phyloP scores from a whole-genome alignment of 2,113 vertebrate genomes.

The Chaetops frenatus region DNA sequence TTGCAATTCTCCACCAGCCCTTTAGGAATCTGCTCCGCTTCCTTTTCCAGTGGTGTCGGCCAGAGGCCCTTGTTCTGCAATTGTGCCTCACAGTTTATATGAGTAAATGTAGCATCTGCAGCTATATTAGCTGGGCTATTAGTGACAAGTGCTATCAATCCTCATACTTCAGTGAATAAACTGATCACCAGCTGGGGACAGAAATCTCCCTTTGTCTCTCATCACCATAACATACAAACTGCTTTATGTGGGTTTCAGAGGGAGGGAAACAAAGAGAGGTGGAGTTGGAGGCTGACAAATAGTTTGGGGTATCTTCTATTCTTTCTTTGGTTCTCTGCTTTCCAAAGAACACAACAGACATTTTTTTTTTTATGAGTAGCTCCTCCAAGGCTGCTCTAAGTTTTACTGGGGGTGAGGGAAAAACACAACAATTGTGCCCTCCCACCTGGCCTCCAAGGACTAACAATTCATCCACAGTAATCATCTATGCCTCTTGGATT shows the following conservation, averaged over 20 bases:
- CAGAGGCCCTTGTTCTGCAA: slow-evolving; percentile 21
- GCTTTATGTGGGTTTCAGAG: neutral
- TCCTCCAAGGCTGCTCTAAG: neutral
- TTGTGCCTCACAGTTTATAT: neutral
- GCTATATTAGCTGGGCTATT: slow-evolving; percentile 34
- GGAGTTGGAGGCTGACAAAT: neutral
- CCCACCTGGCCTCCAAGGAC: neutral
- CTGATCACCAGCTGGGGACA: slow-evolving; percentile 19
- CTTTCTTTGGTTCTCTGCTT: neutral
- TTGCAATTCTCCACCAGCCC: neutral
- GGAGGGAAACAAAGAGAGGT: neutral
- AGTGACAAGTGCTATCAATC: slow-evolving; percentile 52
- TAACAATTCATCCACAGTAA: slow-evolving; percentile 8
- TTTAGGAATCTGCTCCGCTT: neutral
- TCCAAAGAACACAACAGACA: neutral
- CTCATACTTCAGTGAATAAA: slow-evolving; percentile 30
- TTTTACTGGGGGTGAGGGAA: neutral
- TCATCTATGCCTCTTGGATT: neutral
- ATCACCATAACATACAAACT: neutral
- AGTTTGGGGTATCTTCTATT: neutral
- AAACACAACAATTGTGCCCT: neutral
- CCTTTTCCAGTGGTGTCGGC: neutral
- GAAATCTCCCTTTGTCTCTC: neutral
- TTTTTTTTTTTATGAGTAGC: neutral
- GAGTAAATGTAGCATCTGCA: slow-evolving; percentile 52